Base-by-base conservation (phyloP, 2,888 invertebrate species). In the Hypsopygia costalis region DNA sequence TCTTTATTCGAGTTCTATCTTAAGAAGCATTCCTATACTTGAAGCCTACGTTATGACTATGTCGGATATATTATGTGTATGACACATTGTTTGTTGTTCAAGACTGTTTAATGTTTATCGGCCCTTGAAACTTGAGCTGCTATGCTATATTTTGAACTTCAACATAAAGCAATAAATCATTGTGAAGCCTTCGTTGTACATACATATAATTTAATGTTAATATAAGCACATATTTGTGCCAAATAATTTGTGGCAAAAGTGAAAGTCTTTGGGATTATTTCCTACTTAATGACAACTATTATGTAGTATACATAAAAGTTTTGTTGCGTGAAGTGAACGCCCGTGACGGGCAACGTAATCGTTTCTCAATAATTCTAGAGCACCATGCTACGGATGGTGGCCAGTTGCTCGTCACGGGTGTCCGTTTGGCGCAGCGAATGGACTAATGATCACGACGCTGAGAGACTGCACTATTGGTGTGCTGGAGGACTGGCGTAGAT, bases 191-290 rank as follows among this genome's bases (percentile, higher is more conserved):
- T 81, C 63, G 57, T 68, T 73, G 69, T 81, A 74, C 70, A 74
- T 77, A 74, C 66, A 69, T 57, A 62, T 56, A 57, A 57, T 46
- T 57, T 54, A 55, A 50, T 55, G 68, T 58, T 54, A 55, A 55
- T 42, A 43, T 74, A 73, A 77, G 83, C 85, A 83, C 85, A 63
- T 60, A 47, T 65, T 62, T 65, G 83, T 82, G 83, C 82, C 81
- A 83, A 83, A 67, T 54, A 58, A 44, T 62, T 16, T 57, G 65
- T 64, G 63, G 58, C 58, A 58, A 64, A 56, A 41, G 38, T 47
- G 42, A 34, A 41, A n/a, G n/a, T 35, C 34, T 36, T 42, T 36
- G 16, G 30, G 34, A 41, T 32, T 20, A 38, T 33, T 34, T 38
- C 36, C 28, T 38, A 31, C 16, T 36, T 20, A 36, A 40, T 33